These are phyloP conservation scores for Dione vanillae DNA, from an alignment of 2,888 invertebrate species.

Conservation along the genomic window DNA sequence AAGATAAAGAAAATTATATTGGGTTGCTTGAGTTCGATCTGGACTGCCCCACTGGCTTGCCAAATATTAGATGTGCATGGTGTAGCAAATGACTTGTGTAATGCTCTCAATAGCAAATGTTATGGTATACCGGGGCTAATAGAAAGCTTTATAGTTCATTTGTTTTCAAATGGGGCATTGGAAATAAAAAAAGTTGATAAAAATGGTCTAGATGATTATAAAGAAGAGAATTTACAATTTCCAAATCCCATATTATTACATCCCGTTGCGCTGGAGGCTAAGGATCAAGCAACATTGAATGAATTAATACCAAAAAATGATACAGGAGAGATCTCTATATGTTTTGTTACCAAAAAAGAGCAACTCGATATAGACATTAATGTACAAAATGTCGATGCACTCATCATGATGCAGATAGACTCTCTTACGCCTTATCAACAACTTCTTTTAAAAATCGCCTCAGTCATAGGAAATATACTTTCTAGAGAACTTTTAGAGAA, in stretches of 20 bases:
- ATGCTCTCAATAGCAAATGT: slow-evolving; percentile 73
- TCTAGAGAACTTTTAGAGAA: slow-evolving; percentile 80
- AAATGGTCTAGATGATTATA: slow-evolving; percentile 58
- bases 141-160: slow-evolving; percentile 78
- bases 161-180: slow-evolving; percentile 77
- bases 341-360: slow-evolving; percentile 65
- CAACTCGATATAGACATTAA: slow-evolving; percentile 70
- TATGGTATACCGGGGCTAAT: slow-evolving; percentile 81
- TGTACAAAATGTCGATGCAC: slow-evolving; percentile 73
- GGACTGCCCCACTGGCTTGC: slow-evolving; percentile 82
- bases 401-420: slow-evolving; percentile 82
- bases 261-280: slow-evolving; percentile 65
- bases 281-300: slow-evolving; percentile 64
- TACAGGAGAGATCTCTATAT: slow-evolving; percentile 62
- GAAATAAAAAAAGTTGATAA: slow-evolving; percentile 63
- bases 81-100: slow-evolving; percentile 80
- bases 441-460: slow-evolving; percentile 84
- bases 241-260: slow-evolving; percentile 62
- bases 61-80: slow-evolving; percentile 85
- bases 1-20: slow-evolving; percentile 74
- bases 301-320: slow-evolving; percentile 58
- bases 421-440: slow-evolving; percentile 85
- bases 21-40: slow-evolving; percentile 64
- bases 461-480: slow-evolving; percentile 83
- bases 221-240: slow-evolving; percentile 67